Conservation (phyloP, 37 sponge, comb jelly and placozoan species). For the Ephydatia muelleri region DNA sequence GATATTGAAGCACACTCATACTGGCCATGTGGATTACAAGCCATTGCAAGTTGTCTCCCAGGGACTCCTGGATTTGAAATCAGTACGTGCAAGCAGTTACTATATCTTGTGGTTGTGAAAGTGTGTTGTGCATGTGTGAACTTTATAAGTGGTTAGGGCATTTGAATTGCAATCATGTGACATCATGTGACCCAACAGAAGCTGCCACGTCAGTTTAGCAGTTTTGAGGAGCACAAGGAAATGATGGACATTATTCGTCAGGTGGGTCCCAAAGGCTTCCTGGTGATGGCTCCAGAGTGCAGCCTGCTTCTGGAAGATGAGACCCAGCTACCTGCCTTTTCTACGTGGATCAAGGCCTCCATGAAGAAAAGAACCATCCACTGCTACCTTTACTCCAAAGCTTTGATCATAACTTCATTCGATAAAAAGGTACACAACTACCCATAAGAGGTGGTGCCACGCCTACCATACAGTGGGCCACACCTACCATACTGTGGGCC, state of each 20-base stretch:
- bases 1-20: slow-evolving; percentile 16
- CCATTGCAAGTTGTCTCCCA: slow-evolving; percentile 30
- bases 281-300: slow-evolving; percentile 37
- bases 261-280: slow-evolving; percentile 33
- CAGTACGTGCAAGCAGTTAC: too few relatives aligned
- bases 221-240: slow-evolving; percentile 10
- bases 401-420: slow-evolving; percentile 36
- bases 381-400: slow-evolving; percentile 57
- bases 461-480: background rate
- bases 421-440: slow-evolving; percentile 44
- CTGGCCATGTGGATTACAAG: slow-evolving; percentile 34
- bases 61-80: slow-evolving; percentile 22
- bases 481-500: background rate
- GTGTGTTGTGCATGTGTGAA: background rate
- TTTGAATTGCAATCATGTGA: background rate
- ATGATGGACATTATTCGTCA: slow-evolving; percentile 37
- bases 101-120: too few relatives aligned
- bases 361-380: slow-evolving; percentile 37
- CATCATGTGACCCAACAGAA: slow-evolving; percentile 8
- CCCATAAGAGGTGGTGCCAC: background rate
- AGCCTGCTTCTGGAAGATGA: slow-evolving; percentile 31
- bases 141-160: background rate
- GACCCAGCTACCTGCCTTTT: slow-evolving; percentile 23
- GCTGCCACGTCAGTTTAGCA: background rate
- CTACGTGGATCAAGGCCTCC: slow-evolving; percentile 46